These are phyloP conservation scores for Drosophila pseudoobscura DNA, from an alignment of 1,140 invertebrate genomes.

Conservation along the genomic window DNA sequence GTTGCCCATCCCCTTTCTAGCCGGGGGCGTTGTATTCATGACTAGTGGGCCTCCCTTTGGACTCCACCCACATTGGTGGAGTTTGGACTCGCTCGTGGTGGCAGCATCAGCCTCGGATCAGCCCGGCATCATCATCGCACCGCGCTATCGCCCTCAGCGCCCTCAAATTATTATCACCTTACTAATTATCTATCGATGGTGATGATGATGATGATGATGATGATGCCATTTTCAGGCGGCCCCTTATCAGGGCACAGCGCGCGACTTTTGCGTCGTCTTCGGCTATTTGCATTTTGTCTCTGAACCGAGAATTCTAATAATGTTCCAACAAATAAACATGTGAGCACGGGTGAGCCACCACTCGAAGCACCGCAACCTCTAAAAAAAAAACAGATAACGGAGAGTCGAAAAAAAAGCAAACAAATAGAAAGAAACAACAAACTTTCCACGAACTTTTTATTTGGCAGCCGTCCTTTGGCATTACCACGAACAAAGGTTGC, in stretches of 20 bases:
- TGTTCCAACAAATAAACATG: constrained; percentile 62
- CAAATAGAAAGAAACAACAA: constrained; percentile 5
- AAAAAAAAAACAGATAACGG: constrained; percentile 17
- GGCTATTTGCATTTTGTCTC: constrained; percentile 69
- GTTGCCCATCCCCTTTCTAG: not conserved
- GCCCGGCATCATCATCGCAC: constrained; percentile 34
- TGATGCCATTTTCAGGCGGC: constrained; percentile 59
- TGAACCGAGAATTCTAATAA: constrained; percentile 56
- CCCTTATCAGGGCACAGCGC: constrained; percentile 55
- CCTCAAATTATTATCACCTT: constrained; percentile 67
- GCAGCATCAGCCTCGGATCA: constrained; percentile 15
- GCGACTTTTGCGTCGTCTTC: constrained; percentile 47
- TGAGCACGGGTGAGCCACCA: constrained; percentile 10
- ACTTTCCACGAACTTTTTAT: constrained; percentile 25
- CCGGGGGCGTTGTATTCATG: no score
- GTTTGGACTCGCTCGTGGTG: constrained; percentile 68
- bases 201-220: constrained; percentile 42
- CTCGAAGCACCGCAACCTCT: constrained; percentile 7
- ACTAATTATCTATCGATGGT: constrained; percentile 78
- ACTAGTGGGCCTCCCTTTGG: constrained; percentile 9
- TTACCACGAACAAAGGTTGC: not conserved
- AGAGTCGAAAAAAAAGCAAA: constrained; percentile 4
- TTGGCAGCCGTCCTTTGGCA: constrained; percentile 1
- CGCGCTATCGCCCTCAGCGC: constrained; percentile 46
- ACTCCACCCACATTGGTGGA: constrained; percentile 60